A percentile compares a stretch with the other conserved stretches of the same genome.
phyloP scores from a whole-genome alignment of 2,113 vertebrate genomes.

The Sphaerodactylus townsendi region DNA sequence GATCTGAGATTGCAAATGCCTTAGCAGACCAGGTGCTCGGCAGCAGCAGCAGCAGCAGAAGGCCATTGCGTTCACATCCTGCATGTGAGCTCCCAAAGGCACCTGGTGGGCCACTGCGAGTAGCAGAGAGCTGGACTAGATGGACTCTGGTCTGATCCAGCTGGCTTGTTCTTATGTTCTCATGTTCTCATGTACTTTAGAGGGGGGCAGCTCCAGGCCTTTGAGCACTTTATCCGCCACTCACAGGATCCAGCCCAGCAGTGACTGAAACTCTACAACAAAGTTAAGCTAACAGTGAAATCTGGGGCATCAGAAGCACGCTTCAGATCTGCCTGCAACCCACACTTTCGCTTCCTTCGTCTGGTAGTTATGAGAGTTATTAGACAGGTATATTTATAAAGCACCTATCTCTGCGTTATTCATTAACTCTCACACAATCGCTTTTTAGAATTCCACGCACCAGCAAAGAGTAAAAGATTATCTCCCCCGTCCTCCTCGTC shows the following conservation, averaged over 20 bases:
- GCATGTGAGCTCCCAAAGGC: too few relatives aligned
- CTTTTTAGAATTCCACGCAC: background rate
- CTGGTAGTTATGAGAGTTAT: background rate
- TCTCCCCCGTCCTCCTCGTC: background rate
- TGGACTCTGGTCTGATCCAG: too few relatives aligned
- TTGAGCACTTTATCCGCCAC: background rate
- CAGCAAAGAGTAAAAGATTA: background rate
- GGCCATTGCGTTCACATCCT: too few relatives aligned
- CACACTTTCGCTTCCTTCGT: background rate
- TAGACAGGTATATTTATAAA: conserved; percentile 29
- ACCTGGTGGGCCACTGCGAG: too few relatives aligned
- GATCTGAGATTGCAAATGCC: too few relatives aligned
- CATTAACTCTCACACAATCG: background rate
- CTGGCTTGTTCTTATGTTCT: too few relatives aligned
- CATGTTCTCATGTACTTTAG: background rate
- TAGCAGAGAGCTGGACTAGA: too few relatives aligned
- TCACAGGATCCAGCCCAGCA: background rate
- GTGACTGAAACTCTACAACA: background rate
- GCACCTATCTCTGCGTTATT: background rate
- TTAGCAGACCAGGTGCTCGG: too few relatives aligned
- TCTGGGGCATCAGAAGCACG: background rate
- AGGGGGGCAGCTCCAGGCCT: background rate
- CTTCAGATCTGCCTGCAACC: conserved; percentile 3
- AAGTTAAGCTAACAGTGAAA: background rate
- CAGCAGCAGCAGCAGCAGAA: too few relatives aligned